Evolutionary conservation across 1,140 invertebrate genomes (phyloP).

Genomic region (Drosophila burlai): DNA sequence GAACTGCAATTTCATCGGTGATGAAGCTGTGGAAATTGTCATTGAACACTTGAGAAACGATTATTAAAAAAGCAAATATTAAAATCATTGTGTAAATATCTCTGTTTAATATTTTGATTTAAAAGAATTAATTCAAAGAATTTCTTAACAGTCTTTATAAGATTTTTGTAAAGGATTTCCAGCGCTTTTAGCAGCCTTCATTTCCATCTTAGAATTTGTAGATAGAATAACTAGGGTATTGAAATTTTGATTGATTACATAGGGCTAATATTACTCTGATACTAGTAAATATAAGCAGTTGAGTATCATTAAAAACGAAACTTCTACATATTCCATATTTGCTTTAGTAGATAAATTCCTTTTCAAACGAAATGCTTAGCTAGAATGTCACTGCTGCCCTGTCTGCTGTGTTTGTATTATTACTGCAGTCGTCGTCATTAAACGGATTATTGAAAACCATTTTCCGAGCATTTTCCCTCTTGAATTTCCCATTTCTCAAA

Average conservation of each 20-base stretch:
- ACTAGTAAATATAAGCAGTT: not conserved
- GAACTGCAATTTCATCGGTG: not conserved
- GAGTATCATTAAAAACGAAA: not conserved
- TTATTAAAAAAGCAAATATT: not conserved
- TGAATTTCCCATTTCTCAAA: constrained; percentile 34
- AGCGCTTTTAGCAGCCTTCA: no score
- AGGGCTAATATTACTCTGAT: not conserved
- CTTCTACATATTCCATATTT: not conserved
- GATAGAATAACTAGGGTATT: no score
- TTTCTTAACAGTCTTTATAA: no score
- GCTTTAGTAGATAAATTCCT: not conserved
- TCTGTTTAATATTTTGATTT: not conserved
- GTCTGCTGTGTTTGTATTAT: constrained; percentile 14
- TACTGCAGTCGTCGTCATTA: constrained; percentile 26
- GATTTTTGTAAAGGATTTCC: no score
- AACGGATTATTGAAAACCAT: constrained; percentile 42
- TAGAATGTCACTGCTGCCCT: constrained; percentile 13
- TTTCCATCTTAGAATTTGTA: no score
- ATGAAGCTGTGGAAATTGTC: not conserved
- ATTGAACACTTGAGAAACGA: not conserved
- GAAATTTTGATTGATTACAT: no score
- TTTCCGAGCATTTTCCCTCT: constrained; percentile 34
- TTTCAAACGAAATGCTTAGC: not conserved
- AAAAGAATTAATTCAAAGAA: no score
- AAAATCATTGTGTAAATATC: no score